These are phyloP conservation scores for Ophraella communa DNA, from an alignment of 2,888 invertebrate genomes.

Conservation along the genomic window DNA sequence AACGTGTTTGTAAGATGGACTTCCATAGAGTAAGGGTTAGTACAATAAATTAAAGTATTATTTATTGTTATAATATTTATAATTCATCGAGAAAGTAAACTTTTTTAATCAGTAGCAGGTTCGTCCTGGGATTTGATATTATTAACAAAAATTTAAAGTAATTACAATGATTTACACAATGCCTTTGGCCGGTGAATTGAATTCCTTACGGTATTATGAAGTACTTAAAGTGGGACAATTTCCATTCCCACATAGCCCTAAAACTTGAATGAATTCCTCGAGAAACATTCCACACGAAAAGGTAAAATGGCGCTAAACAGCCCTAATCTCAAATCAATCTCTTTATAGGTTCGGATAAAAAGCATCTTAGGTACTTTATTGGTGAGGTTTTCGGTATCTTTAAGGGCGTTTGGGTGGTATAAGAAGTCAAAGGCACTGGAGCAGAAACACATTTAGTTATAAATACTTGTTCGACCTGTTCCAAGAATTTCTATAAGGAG, in stretches of 20 bases:
- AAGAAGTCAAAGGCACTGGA: slow-evolving; percentile 38
- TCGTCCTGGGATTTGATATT: background rate
- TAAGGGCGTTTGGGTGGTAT: slow-evolving; percentile 39
- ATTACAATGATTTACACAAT: background rate
- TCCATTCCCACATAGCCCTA: slow-evolving; percentile 19
- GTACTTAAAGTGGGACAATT: slow-evolving; percentile 6
- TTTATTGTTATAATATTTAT: background rate
- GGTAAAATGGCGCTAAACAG: slow-evolving; percentile 35
- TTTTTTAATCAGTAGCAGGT: background rate
- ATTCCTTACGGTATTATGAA: background rate
- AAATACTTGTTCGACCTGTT: slow-evolving; percentile 40
- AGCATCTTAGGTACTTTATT: slow-evolving; percentile 31
- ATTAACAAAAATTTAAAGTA: too few species aligned
- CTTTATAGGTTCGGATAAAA: slow-evolving; percentile 30
- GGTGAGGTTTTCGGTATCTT: slow-evolving; percentile 37
- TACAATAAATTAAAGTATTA: too few species aligned
- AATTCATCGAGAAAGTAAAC: background rate
- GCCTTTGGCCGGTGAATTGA: background rate
- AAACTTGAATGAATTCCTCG: slow-evolving; percentile 18
- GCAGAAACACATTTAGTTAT: slow-evolving; percentile 38
- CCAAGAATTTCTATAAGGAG: slow-evolving; percentile 35
- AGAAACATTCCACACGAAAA: slow-evolving; percentile 22
- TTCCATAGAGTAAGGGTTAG: too few species aligned
- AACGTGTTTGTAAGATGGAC: too few species aligned
- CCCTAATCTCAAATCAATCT: slow-evolving; percentile 35